These are phyloP conservation scores for Pyrocephalus nanus DNA, from an alignment of 2,797 vertebrate species.

Conservation along the genomic window DNA sequence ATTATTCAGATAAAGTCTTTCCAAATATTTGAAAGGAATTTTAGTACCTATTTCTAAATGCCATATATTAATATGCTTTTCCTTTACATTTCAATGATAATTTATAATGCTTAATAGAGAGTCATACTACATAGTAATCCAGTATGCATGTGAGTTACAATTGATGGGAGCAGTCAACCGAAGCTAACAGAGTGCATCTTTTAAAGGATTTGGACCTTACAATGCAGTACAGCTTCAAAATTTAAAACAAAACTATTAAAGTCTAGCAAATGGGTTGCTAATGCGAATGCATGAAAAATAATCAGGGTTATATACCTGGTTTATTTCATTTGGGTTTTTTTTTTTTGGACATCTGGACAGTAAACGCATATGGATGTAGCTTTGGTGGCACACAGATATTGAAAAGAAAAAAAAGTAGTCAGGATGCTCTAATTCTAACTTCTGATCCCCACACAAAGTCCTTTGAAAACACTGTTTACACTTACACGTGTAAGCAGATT, in stretches of 20 bases:
- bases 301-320: neutral
- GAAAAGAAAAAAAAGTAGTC: neutral
- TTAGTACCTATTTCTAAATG: neutral
- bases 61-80: neutral
- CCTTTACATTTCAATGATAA: neutral
- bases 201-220: conserved; percentile 18
- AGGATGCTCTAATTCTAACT: neutral
- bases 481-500: neutral
- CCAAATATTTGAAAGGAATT: neutral
- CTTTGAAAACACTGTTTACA: neutral
- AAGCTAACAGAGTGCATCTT: neutral
- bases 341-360: neutral
- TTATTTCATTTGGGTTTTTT: neutral
- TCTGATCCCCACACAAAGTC: neutral
- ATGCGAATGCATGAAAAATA: neutral
- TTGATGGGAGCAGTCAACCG: conserved; percentile 28
- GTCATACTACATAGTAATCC: neutral
- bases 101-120: neutral
- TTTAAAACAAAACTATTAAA: neutral
- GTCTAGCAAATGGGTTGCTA: neutral
- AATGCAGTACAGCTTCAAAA: neutral
- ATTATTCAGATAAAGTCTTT: neutral
- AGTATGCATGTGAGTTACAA: neutral
- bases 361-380: neutral
- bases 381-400: neutral